These are phyloP conservation scores for Byasa hedistus DNA, from an alignment of 2,888 invertebrate species.

Conservation along the genomic window DNA sequence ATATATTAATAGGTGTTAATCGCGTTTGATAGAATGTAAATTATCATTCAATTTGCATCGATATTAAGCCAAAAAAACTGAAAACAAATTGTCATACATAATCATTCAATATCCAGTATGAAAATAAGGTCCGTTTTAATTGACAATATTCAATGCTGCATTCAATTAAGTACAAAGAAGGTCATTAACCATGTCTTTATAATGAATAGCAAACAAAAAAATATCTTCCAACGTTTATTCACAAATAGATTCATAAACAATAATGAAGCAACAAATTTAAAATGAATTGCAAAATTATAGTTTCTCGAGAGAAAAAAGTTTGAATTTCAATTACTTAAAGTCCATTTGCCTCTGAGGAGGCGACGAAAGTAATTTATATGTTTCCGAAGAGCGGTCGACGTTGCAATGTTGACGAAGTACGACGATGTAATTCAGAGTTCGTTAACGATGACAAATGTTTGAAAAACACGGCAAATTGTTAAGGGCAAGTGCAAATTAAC, in stretches of 20 bases:
- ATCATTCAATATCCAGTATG: neutral
- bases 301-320: constrained; percentile 32
- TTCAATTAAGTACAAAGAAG: neutral
- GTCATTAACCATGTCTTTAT: neutral
- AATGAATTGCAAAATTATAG: constrained; percentile 36
- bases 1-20: too few relatives aligned
- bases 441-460: constrained; percentile 69
- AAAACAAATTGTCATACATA: neutral
- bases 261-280: constrained; percentile 37
- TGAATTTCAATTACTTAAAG: constrained; percentile 41
- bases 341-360: constrained; percentile 34
- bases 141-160: neutral
- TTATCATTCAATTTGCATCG: too few relatives aligned
- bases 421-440: constrained; percentile 38
- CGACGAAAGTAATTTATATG: constrained; percentile 42
- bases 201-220: neutral
- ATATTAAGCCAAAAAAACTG: too few relatives aligned
- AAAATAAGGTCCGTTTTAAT: neutral
- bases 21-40: too few relatives aligned
- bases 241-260: constrained; percentile 21
- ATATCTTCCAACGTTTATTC: constrained; percentile 1
- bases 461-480: constrained; percentile 64
- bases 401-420: constrained; percentile 39
- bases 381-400: constrained; percentile 40
- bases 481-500: constrained; percentile 63